Conservation (phyloP, 2,113 vertebrate species). For the Illadopsis cleaveri region DNA sequence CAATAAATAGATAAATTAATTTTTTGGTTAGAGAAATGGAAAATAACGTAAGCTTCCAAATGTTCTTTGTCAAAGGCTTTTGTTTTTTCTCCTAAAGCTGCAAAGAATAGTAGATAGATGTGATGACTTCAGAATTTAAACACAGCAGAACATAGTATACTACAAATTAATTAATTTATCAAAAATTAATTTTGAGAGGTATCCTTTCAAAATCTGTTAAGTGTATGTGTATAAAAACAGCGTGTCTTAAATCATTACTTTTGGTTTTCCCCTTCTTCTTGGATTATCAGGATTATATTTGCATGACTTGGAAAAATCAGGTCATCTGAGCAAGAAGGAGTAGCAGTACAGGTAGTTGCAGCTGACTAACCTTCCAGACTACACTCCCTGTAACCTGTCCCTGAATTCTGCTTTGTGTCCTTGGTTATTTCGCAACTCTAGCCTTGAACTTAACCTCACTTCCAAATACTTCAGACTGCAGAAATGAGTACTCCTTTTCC, state of each 20-base stretch:
- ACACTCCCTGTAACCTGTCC: background rate
- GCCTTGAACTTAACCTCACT: background rate
- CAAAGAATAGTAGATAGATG: background rate
- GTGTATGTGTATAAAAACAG: background rate
- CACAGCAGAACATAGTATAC: background rate
- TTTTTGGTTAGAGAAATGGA: background rate
- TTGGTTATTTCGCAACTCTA: background rate
- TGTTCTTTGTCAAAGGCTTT: background rate
- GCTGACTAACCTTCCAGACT: background rate
- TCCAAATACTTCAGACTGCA: background rate
- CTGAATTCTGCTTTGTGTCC: background rate
- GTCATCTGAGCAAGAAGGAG: background rate
- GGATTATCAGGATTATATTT: background rate
- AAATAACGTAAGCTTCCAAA: background rate
- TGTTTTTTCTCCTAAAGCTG: background rate
- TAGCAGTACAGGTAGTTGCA: background rate
- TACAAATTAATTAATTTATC: background rate
- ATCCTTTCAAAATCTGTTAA: background rate
- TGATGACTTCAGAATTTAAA: background rate
- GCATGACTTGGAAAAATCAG: background rate
- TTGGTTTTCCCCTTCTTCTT: background rate
- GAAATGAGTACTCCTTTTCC: slow-evolving; percentile 29
- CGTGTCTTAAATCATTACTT: background rate
- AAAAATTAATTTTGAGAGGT: background rate
- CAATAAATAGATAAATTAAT: background rate